These are phyloP conservation scores for Oryzaephilus surinamensis DNA, from an alignment of 1,140 invertebrate species.

Conservation along the genomic window DNA sequence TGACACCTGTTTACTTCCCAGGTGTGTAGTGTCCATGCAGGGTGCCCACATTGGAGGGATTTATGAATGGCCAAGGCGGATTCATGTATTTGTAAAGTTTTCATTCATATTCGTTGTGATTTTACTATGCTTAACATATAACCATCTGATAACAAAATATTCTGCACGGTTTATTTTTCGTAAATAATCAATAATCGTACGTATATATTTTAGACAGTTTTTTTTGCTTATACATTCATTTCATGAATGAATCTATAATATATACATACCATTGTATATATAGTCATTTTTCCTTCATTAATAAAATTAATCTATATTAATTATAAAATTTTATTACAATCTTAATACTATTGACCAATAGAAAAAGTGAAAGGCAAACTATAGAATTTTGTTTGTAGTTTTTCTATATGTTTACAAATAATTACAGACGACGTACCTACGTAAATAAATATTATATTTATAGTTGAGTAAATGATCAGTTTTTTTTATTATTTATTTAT, in stretches of 20 bases:
- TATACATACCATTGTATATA: neutral
- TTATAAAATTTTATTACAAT: neutral
- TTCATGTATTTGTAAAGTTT: constrained; percentile 18
- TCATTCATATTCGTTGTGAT: constrained; percentile 22
- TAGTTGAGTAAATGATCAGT: neutral
- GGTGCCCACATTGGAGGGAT: constrained; percentile 15
- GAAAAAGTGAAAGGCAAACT: constrained; percentile 14
- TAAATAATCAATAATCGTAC: constrained; percentile 1
- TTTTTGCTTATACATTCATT: neutral
- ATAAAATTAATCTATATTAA: neutral
- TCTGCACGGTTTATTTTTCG: neutral
- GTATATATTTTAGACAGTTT: neutral
- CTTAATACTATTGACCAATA: constrained; percentile 7
- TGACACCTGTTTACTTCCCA: too few relatives aligned
- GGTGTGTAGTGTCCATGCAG: constrained; percentile 10
- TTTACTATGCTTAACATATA: constrained; percentile 17
- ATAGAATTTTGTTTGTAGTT: constrained; percentile 5
- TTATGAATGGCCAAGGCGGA: constrained; percentile 21
- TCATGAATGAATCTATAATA: neutral
- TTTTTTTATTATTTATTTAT: too few relatives aligned
- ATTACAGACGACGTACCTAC: neutral
- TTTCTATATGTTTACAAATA: neutral
- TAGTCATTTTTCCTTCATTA: neutral
- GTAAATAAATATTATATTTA: neutral
- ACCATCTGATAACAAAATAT: constrained; percentile 11